These are phyloP conservation scores for Eolophus roseicapilla DNA, from an alignment of 2,113 vertebrate species.

Conservation along the genomic window DNA sequence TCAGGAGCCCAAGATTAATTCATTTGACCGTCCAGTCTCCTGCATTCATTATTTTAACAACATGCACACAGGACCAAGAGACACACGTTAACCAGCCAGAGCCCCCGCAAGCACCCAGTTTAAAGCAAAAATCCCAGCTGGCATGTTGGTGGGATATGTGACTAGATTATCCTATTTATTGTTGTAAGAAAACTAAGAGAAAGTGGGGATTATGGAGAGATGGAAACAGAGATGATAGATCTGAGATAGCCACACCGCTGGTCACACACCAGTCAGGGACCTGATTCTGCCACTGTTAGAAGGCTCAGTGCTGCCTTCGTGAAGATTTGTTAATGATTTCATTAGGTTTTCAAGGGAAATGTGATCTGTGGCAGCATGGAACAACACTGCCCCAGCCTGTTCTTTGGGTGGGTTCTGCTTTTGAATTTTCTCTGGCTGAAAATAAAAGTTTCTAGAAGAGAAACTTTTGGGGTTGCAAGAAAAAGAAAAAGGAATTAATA, in stretches of 20 bases:
- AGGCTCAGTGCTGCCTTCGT: neutral
- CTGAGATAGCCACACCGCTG: neutral
- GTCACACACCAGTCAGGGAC: neutral
- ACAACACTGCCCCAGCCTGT: neutral
- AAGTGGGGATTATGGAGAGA: neutral
- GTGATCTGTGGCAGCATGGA: accelerated
- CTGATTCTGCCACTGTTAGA: neutral
- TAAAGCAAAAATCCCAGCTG: neutral
- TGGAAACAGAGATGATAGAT: neutral
- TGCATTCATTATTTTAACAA: constrained; percentile 79
- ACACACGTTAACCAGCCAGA: constrained; percentile 24
- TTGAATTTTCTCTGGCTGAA: neutral
- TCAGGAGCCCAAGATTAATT: constrained; percentile 74
- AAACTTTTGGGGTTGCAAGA: neutral
- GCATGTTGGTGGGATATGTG: neutral
- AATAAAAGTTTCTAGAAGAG: neutral
- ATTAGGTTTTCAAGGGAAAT: neutral
- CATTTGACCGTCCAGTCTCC: constrained; percentile 67
- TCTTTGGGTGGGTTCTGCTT: neutral
- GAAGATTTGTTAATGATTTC: neutral
- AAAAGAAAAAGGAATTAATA: neutral
- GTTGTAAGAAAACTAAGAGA: neutral
- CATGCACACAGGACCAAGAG: constrained; percentile 32
- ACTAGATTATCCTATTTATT: neutral
- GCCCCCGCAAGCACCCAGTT: neutral